phyloP scores from a whole-genome alignment of 2,888 invertebrate species.

The Rapana venosa region DNA sequence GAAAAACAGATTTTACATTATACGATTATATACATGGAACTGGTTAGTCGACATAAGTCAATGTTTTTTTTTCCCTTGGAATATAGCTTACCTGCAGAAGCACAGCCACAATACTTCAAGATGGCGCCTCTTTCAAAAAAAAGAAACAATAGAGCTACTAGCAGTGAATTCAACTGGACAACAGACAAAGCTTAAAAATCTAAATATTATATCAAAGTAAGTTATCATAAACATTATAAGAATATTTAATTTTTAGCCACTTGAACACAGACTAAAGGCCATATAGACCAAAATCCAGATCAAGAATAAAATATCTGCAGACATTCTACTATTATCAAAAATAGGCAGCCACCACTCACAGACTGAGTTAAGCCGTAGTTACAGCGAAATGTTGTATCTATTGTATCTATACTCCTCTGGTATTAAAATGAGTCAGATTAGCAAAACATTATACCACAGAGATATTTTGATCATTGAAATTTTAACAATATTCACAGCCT shows the following conservation, averaged over 20 bases:
- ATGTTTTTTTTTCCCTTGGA: background rate
- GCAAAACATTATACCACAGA: too few relatives aligned
- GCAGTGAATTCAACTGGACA: conserved; percentile 2
- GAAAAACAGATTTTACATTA: conserved; percentile 9
- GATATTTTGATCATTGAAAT: too few relatives aligned
- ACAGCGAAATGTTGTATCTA: background rate
- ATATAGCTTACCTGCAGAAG: background rate
- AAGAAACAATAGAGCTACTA: conserved; percentile 4
- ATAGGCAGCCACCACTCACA: conserved; percentile 43
- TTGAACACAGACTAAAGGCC: too few relatives aligned
- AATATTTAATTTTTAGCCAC: too few relatives aligned
- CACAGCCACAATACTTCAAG: conserved; percentile 10
- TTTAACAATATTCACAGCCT: too few relatives aligned
- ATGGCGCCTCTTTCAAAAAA: conserved; percentile 26
- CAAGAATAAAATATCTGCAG: background rate
- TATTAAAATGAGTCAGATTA: background rate
- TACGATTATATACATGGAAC: background rate
- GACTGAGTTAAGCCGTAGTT: conserved; percentile 42
- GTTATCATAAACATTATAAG: too few relatives aligned
- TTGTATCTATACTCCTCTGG: too few relatives aligned
- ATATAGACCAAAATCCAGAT: too few relatives aligned
- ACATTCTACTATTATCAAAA: background rate
- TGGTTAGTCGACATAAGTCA: background rate
- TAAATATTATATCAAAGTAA: too few relatives aligned
- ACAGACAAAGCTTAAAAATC: background rate